These are phyloP conservation scores for Scaptomyza cyrtandrae DNA, from an alignment of 2,888 invertebrate species.

Conservation along the genomic window DNA sequence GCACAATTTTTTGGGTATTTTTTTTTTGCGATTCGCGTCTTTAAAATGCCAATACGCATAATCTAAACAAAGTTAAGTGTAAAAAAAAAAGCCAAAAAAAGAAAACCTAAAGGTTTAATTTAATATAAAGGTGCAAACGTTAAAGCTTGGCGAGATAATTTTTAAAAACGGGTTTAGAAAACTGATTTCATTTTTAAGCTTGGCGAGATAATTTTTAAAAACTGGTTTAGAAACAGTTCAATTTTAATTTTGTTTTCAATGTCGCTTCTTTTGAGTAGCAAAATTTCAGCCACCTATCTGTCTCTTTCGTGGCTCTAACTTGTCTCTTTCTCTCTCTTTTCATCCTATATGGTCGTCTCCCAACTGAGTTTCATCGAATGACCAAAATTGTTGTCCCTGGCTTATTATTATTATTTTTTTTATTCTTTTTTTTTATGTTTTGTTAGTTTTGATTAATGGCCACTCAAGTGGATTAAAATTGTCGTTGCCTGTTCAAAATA, in stretches of 20 bases:
- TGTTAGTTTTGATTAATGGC: constrained; percentile 80
- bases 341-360: neutral
- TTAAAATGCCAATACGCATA: constrained; percentile 44
- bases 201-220: no score
- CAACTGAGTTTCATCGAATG: constrained; percentile 4
- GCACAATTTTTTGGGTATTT: neutral
- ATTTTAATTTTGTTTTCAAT: no score
- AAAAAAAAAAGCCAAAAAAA: constrained; percentile 8
- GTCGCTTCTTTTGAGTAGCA: no score
- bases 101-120: constrained; percentile 33
- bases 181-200: no score
- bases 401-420: no score
- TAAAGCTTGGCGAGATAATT: neutral
- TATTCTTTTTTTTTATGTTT: constrained; percentile 11
- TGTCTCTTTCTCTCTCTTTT: no score
- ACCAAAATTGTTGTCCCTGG: constrained; percentile 22
- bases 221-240: no score
- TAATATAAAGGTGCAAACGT: neutral
- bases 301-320: no score
- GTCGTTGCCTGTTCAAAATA: constrained; percentile 39
- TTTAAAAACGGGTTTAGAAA: no score
- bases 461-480: constrained; percentile 84
- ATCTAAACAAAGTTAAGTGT: constrained; percentile 39
- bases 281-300: no score
- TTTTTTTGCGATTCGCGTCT: neutral